Evolutionary conservation across 2,888 invertebrate genomes (phyloP), one percentile per base, ranked within the genome.

Genomic region (Trichacis sp.): DNA sequence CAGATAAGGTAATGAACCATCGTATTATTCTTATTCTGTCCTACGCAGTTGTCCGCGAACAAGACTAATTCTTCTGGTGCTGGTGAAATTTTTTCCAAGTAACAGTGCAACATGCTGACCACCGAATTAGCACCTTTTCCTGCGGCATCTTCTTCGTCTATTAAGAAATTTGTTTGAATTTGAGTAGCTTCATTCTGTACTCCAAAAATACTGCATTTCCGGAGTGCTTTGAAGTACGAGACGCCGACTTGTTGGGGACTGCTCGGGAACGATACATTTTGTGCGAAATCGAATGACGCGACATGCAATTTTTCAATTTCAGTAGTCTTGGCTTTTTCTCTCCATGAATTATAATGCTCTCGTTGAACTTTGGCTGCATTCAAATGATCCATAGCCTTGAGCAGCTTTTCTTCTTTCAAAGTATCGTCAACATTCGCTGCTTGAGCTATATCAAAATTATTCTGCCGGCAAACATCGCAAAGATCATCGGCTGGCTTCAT

Each of bases 121-220:
- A 52, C 52, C 12, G 52, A 18, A 52, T 52, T 52, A 14, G n/a
- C 42, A 8, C 42, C 42, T 15, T 52, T 42, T 14, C 52, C 42
- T 6, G 43, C 3, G 33, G 30, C 40, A 52, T 42, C 40, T 12
- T 50, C 15, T 30, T 53, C 53, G 12, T 43, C 43, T 20, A 53
- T 45, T 2, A 40, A 19, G 29, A 53, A 15, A 43, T 43, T 50
- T 8, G 30, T n/a, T 50, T 36, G 36, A 9, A 50, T 36, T 6
- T 30, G 29, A 30, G 36, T 24, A 6, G 12, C 14, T 20, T 24
- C 1, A 46, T 46, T 17, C 8, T 46, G 46, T 0, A 46, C 17
- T 14, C 24, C 46, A 29, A 46, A 46, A 46, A 46, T 46, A 1
- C 5, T n/a, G 29, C 29, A 46, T 19, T 46, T 46, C 11, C 46